Evolutionary conservation across 2,113 vertebrate genomes (phyloP).

Genomic region (Aplodontia rufa): DNA sequence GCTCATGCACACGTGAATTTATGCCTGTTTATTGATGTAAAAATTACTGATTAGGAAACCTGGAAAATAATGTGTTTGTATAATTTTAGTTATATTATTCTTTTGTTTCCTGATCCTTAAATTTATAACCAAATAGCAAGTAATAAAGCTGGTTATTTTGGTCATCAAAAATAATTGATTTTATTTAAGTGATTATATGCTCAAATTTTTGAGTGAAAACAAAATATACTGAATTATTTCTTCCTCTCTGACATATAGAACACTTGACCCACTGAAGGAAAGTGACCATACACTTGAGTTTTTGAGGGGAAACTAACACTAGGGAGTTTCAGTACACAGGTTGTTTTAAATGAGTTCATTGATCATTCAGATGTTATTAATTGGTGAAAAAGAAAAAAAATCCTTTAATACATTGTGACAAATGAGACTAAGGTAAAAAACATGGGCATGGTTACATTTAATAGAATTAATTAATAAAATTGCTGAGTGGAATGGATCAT

Average conservation of each 20-base stretch:
- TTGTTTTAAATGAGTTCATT: not conserved
- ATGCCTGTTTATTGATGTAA: not conserved
- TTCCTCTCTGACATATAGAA: not conserved
- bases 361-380: slow-evolving; percentile 25
- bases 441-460: not conserved
- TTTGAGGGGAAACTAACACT: not conserved
- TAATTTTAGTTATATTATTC: slow-evolving; percentile 2
- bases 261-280: not conserved
- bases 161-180: slow-evolving; percentile 33
- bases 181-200: slow-evolving; percentile 24
- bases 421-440: not conserved
- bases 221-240: not conserved
- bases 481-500: not conserved
- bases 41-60: not conserved
- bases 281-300: not conserved
- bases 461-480: not conserved
- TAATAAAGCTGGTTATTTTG: not conserved
- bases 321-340: not conserved
- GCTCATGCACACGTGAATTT: not conserved
- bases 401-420: not conserved
- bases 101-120: not conserved
- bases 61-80: not conserved
- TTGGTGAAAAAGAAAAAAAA: not conserved
- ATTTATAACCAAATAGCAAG: not conserved
- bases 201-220: slow-evolving; percentile 14